Evolutionary conservation across 2,888 invertebrate genomes (phyloP).

Genomic region (Boloria euphrosyne): DNA sequence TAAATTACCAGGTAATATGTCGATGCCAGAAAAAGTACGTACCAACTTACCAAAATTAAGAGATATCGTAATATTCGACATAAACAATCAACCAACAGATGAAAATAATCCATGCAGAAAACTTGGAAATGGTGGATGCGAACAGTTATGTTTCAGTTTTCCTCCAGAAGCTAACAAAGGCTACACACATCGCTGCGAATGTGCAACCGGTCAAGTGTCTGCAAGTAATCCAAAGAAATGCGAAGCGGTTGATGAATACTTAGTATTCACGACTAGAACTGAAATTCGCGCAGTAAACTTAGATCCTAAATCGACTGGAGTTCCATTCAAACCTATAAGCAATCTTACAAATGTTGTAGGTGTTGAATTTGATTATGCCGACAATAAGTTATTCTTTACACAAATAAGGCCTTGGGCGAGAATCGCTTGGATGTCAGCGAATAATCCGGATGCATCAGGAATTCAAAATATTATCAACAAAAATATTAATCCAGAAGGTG

Average conservation of each 20-base stretch:
- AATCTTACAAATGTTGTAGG: conserved; percentile 97
- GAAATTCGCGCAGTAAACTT: conserved; percentile 96
- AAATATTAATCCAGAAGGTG: conserved; percentile 95
- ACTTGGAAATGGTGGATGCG: conserved; percentile 91
- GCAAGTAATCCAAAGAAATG: conserved; percentile 87
- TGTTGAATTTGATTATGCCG: conserved; percentile 96
- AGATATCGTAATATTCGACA: conserved; percentile 95
- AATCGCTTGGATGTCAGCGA: conserved; percentile 91
- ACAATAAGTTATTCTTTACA: conserved; percentile 94
- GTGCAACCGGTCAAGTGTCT: conserved; percentile 92
- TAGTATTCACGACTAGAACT: conserved; percentile 96
- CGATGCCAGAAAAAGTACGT: conserved; percentile 87
- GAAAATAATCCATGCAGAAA: conserved; percentile 91
- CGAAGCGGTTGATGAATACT: conserved; percentile 91
- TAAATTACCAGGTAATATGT: conserved; percentile 88
- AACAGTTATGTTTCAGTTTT: conserved; percentile 97
- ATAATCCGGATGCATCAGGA: conserved; percentile 84
- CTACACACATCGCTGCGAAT: conserved; percentile 90
- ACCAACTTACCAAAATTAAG: conserved; percentile 92
- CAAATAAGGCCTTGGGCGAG: conserved; percentile 96
- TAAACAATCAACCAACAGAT: conserved; percentile 92
- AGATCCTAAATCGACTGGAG: conserved; percentile 89
- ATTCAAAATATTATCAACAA: conserved; percentile 87
- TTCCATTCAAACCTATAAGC: conserved; percentile 92
- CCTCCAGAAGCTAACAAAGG: conserved; percentile 85